Conservation (phyloP, 2,797 vertebrate genomes). For the Gambelia wislizenii region DNA sequence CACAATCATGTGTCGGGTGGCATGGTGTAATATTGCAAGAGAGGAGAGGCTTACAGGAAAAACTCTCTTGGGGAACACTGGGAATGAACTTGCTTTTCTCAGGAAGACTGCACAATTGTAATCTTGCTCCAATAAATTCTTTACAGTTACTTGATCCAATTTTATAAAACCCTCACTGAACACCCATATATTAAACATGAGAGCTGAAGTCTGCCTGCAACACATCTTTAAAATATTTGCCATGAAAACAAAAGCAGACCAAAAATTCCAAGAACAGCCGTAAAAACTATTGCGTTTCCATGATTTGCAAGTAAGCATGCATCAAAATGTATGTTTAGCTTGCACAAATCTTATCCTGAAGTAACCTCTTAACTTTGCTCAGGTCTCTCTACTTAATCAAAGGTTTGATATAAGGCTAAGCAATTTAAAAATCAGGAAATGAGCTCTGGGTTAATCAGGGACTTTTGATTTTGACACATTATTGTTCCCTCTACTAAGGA, state of each 20-base stretch:
- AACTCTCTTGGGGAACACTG: neutral
- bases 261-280: neutral
- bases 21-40: neutral
- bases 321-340: neutral
- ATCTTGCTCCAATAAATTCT: constrained; percentile 7
- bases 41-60: neutral
- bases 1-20: neutral
- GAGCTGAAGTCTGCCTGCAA: neutral
- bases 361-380: neutral
- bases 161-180: neutral
- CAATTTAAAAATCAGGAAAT: neutral
- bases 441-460: neutral
- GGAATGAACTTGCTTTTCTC: neutral
- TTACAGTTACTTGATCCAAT: constrained; percentile 12
- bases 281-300: neutral
- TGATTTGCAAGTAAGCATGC: neutral
- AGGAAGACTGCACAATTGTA: neutral
- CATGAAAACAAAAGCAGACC: neutral
- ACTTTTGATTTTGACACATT: neutral
- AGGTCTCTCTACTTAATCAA: neutral
- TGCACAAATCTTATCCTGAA: neutral
- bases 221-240: constrained; percentile 12
- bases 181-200: neutral
- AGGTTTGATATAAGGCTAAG: neutral
- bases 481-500: neutral